These are phyloP conservation scores for Ptilonorhynchus violaceus DNA, from an alignment of 2,113 vertebrate genomes.

Conservation along the genomic window DNA sequence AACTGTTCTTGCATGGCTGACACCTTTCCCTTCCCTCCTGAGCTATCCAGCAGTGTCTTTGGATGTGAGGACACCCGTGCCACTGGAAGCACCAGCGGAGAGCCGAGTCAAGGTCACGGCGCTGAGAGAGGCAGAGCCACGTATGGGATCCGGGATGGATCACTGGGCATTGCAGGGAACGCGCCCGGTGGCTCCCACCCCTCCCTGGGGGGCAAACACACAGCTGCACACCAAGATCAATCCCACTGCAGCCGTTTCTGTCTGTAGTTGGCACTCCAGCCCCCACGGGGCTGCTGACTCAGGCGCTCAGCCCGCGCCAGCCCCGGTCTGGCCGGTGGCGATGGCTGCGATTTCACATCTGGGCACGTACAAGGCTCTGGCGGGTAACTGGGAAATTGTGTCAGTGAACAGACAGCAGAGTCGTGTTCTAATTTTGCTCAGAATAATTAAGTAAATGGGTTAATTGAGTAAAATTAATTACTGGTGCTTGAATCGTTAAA, in stretches of 20 bases:
- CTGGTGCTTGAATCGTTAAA: not conserved
- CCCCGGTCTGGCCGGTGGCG: not conserved
- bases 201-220: not conserved
- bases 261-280: not conserved
- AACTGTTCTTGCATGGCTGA: not conserved
- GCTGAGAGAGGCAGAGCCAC: not conserved
- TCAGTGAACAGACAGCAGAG: not conserved
- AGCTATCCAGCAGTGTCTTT: not conserved
- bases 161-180: accelerated
- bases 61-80: not conserved
- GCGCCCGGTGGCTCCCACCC: accelerated
- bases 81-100: not conserved
- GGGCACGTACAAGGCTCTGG: not conserved
- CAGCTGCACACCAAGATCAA: not conserved
- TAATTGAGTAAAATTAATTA: constrained; percentile 10
- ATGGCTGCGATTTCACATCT: not conserved
- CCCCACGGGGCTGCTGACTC: not conserved
- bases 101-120: not conserved
- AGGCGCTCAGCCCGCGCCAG: accelerated
- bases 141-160: accelerated
- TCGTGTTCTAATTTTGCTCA: not conserved
- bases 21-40: not conserved
- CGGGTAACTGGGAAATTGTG: not conserved
- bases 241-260: no score
- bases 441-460: not conserved